These are phyloP conservation scores for Nibea coibor DNA, from an alignment of 2,113 vertebrate genomes.

Conservation along the genomic window DNA sequence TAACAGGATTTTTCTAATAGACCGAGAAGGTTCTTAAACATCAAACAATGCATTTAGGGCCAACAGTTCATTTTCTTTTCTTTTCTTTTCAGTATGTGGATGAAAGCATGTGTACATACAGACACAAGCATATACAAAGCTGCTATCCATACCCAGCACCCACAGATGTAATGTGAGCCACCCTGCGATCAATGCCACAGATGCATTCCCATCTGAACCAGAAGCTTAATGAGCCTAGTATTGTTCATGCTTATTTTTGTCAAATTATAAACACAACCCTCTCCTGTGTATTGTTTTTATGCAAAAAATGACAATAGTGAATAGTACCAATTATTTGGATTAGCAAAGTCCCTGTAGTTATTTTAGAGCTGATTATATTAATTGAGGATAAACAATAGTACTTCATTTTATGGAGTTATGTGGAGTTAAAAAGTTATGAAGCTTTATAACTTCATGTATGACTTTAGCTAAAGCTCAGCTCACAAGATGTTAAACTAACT, in stretches of 20 bases:
- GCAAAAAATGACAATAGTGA: background rate
- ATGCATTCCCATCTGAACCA: constrained; percentile 24
- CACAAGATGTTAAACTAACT: background rate
- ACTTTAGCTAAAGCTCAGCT: background rate
- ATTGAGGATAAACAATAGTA: background rate
- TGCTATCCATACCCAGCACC: background rate
- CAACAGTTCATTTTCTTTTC: accelerated
- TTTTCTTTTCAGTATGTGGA: background rate
- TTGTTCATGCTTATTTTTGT: background rate
- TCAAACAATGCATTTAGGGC: background rate
- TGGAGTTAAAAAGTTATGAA: background rate
- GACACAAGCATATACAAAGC: background rate
- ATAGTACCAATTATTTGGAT: background rate
- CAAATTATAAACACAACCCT: background rate
- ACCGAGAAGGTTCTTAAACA: constrained; percentile 5
- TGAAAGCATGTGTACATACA: background rate
- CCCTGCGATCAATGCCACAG: constrained; percentile 20
- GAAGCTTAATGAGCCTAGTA: background rate
- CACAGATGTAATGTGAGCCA: constrained; percentile 25
- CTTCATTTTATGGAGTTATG: background rate
- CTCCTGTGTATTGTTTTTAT: background rate
- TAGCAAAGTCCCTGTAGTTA: background rate
- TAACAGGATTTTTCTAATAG: constrained; percentile 20
- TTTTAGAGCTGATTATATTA: background rate
- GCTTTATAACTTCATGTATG: background rate